Conservation (phyloP, 2,797 vertebrate genomes). For the Crenichthys baileyi region DNA sequence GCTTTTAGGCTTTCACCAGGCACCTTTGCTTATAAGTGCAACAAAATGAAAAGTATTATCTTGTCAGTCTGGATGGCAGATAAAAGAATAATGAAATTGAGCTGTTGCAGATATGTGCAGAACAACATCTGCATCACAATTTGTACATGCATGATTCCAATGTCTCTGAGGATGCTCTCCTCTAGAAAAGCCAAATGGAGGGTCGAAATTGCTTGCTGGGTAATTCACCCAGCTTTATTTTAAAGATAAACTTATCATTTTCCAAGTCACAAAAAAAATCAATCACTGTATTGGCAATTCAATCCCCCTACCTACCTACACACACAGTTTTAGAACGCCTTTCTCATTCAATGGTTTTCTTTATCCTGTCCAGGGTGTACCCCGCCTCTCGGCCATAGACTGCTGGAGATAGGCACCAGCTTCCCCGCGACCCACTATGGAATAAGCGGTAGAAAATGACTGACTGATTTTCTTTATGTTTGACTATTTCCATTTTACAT, state of each 20-base stretch:
- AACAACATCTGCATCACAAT: slow-evolving; percentile 40
- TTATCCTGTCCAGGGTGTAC: too few species aligned
- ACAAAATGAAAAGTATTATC: slow-evolving; percentile 60
- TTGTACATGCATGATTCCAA: slow-evolving; percentile 28
- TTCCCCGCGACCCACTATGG: too few species aligned
- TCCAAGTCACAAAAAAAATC: slow-evolving; percentile 7
- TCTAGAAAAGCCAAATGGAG: slow-evolving; percentile 32
- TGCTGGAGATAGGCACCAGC: too few species aligned
- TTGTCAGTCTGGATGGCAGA: slow-evolving; percentile 52
- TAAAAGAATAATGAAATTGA: neutral
- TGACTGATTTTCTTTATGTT: too few species aligned
- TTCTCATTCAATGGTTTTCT: too few species aligned
- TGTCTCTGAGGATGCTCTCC: slow-evolving; percentile 17
- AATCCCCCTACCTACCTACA: too few species aligned
- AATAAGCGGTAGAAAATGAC: too few species aligned
- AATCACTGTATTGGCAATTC: neutral
- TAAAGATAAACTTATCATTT: slow-evolving; percentile 16
- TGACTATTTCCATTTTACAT: too few species aligned
- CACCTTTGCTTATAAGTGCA: slow-evolving; percentile 41
- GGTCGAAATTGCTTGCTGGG: slow-evolving; percentile 21
- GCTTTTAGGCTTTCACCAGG: slow-evolving; percentile 62
- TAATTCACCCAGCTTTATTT: slow-evolving; percentile 12
- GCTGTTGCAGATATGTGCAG: neutral
- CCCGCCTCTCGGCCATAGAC: too few species aligned
- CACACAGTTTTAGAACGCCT: too few species aligned